Percentiles rank a stretch among this genome's conserved stretches.
These are phyloP conservation scores for Thamnophis sirtalis DNA, from an alignment of 2,113 vertebrate genomes.

Conservation along the genomic window DNA sequence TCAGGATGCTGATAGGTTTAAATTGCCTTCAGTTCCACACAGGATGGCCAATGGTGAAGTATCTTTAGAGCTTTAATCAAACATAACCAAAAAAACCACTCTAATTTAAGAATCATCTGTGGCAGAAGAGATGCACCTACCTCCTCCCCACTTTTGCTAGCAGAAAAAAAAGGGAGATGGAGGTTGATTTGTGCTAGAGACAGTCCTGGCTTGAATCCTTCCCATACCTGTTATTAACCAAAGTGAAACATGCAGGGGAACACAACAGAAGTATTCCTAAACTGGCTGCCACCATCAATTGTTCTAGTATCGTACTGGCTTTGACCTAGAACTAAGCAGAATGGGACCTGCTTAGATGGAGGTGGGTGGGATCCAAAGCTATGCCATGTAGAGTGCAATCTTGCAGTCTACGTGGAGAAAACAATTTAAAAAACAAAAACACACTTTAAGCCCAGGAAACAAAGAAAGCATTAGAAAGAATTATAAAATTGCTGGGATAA, in stretches of 20 bases:
- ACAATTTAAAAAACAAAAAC: neutral
- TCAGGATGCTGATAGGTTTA: neutral
- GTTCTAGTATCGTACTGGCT: neutral
- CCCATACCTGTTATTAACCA: neutral
- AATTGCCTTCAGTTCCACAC: neutral
- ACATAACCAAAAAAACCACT: neutral
- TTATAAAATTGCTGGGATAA: neutral
- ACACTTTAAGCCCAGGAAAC: neutral
- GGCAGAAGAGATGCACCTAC: neutral
- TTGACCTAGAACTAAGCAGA: neutral
- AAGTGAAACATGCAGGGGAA: neutral
- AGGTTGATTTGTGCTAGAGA: neutral
- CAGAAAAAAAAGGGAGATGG: too few relatives aligned
- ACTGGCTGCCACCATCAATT: neutral
- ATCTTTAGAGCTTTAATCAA: neutral
- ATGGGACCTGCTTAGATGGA: neutral
- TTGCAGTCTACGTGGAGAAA: too few relatives aligned
- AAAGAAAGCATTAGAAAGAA: neutral
- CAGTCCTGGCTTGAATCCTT: neutral
- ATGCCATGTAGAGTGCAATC: neutral
- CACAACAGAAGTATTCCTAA: neutral
- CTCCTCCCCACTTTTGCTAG: neutral
- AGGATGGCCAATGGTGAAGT: neutral
- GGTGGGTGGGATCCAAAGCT: neutral
- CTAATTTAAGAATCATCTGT: neutral